phyloP scores from a whole-genome alignment of 2,113 vertebrate genomes.

The Ictalurus furcatus region DNA sequence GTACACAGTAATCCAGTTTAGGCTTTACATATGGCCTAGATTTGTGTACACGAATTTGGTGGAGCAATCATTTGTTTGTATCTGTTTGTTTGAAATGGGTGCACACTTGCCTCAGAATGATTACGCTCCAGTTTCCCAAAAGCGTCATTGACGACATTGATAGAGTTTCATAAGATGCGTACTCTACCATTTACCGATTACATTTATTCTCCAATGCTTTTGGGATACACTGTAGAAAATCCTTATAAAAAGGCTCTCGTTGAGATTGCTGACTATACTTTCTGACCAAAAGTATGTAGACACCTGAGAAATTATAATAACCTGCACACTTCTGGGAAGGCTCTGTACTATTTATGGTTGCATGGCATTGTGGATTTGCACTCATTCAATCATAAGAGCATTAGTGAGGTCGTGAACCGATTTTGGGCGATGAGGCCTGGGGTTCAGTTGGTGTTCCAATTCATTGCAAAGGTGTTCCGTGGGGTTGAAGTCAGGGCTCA shows the following conservation, averaged over 20 bases:
- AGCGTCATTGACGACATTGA: not conserved
- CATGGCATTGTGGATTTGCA: not conserved
- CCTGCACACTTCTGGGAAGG: not conserved
- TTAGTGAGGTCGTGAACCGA: not conserved
- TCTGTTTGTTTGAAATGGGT: not conserved
- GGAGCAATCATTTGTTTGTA: not conserved
- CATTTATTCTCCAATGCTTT: not conserved
- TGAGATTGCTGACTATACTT: not conserved
- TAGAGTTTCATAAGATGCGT: not conserved
- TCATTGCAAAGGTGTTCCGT: not conserved
- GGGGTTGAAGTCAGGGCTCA: not conserved
- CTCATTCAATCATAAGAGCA: too few species aligned
- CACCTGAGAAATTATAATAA: not conserved
- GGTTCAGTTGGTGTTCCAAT: not conserved
- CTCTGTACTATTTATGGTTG: not conserved
- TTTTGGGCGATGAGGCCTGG: not conserved
- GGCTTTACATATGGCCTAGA: not conserved
- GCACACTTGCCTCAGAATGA: not conserved
- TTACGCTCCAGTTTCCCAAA: not conserved
- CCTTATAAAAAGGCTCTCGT: not conserved
- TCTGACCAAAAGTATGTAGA: not conserved
- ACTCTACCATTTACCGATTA: not conserved
- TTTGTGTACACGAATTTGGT: not conserved
- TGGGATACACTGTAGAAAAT: too few species aligned
- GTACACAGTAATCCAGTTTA: not conserved